Base-by-base conservation (phyloP, 2,797 vertebrate genomes). In the Pseudomugil tenellus region DNA sequence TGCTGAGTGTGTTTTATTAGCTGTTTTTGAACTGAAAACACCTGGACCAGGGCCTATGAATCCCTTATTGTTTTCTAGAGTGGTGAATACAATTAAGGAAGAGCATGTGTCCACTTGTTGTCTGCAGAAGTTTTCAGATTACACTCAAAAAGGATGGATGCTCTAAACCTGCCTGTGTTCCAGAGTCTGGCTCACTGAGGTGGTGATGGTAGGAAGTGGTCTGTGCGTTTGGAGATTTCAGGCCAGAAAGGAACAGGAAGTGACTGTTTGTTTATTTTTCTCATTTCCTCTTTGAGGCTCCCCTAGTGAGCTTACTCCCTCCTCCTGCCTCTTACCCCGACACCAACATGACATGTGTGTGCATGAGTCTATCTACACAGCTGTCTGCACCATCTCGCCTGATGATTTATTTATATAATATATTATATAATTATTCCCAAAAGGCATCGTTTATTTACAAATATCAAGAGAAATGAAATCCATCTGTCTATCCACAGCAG, bases 211-310 rank as follows among this genome's bases (percentile, higher is more conserved):
- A 55, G 80, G 76, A 84, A 81, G 83, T 3, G 77, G 66, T 87
- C 79, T 80, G 76, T 69, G 74, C 84, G 72, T 87, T 84, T 81
- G 41, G 85, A 89, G 81, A 80, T 80, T 86, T 90, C 76, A 83
- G 81, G 72, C 89, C 77, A 76, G 78, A 92, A 85, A 93, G 87
- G 87, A 93, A 92, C 92, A 92, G 93, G 94, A 95, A 94, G 90
- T 89, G 79, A 68, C 84, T 94, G 91, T 95, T 94, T 94, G 91
- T 95, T 94, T 95, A 93, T 94, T 94, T 93, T 93, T 92, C 92
- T 93, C 91, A 92, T 93, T 94, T 94, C 92, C 92, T 93, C 83
- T 87, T 82, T 80, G 88, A 92, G 90, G 87, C 87, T 90, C 87
- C 64, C 75, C 84, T 74, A 72, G 89, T 81, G 84, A 87, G 81